Evolutionary conservation across 1,140 invertebrate species (phyloP).

Genomic region (Diorhabda sublineata): DNA sequence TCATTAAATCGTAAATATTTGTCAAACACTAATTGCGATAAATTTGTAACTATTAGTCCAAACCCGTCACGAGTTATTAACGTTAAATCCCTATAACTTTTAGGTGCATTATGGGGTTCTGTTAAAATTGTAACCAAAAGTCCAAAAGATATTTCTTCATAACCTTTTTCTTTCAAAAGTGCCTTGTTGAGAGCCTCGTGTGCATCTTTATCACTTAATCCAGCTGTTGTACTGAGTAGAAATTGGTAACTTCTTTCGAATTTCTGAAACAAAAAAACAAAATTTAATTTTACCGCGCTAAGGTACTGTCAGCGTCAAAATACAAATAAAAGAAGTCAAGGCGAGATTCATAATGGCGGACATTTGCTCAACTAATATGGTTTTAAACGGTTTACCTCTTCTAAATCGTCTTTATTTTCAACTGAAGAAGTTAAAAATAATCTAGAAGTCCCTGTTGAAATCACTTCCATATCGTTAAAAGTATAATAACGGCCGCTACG

Average conservation of each 20-base stretch:
- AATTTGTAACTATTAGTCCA: conserved; percentile 69
- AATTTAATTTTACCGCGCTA: conserved; percentile 43
- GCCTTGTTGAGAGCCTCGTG: conserved; percentile 86
- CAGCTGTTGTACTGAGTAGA: conserved; percentile 71
- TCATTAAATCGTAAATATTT: conserved; percentile 86
- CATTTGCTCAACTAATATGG: conserved; percentile 53
- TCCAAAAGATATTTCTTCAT: conserved; percentile 90
- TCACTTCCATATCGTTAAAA: conserved; percentile 54
- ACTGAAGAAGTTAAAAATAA: conserved; percentile 62
- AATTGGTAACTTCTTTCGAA: conserved; percentile 77
- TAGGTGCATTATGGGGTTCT: conserved; percentile 77
- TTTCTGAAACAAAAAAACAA: conserved; percentile 67
- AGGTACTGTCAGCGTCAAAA: conserved; percentile 35
- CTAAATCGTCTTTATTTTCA: conserved; percentile 78
- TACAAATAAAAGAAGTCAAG: conserved; percentile 48
- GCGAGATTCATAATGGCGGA: conserved; percentile 55
- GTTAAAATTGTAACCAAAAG: conserved; percentile 83
- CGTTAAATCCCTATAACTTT: conserved; percentile 88
- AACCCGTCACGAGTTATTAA: conserved; percentile 86
- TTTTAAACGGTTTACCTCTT: conserved; percentile 66
- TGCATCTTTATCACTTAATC: conserved; percentile 87
- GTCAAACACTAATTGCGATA: conserved; percentile 82
- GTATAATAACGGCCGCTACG: conserved; percentile 43
- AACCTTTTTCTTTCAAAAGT: conserved; percentile 80
- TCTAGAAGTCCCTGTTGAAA: conserved; percentile 55